These are phyloP conservation scores for Podiceps cristatus DNA, from an alignment of 2,113 vertebrate genomes.

Conservation along the genomic window DNA sequence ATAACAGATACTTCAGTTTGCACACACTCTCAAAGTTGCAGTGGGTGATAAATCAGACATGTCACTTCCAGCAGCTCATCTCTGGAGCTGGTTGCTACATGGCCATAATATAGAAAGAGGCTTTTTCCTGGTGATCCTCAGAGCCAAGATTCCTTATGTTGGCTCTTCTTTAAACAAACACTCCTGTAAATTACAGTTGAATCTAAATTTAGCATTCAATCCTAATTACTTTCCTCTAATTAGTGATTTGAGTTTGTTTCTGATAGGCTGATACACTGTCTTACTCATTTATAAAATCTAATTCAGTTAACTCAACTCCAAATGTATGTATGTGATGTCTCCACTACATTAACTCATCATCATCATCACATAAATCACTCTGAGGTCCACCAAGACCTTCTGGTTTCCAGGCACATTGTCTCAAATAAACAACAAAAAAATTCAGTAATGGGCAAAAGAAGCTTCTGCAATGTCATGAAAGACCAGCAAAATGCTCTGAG, in stretches of 20 bases:
- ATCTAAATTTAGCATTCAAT: not conserved
- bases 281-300: not conserved
- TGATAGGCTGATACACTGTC: not conserved
- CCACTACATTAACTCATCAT: not conserved
- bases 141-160: constrained; percentile 21
- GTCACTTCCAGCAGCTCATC: not conserved
- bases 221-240: constrained; percentile 19
- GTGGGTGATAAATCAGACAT: not conserved
- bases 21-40: not conserved
- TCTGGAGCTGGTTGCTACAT: not conserved
- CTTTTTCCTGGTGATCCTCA: not conserved
- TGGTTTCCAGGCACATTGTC: not conserved
- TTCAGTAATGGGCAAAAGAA: not conserved
- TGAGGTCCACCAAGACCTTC: not conserved
- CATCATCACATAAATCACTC: not conserved
- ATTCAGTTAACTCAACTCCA: not conserved
- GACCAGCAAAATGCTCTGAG: not conserved
- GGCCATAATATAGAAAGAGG: not conserved
- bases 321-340: not conserved
- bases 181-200: not conserved
- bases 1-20: not conserved
- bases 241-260: not conserved
- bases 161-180: constrained; percentile 22
- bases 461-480: not conserved
- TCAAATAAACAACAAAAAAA: not conserved